A percentile compares a stretch with the other conserved stretches of the same genome.
Conservation (phyloP, 2,888 invertebrate genomes). For the Tolmerus cingulatus region DNA sequence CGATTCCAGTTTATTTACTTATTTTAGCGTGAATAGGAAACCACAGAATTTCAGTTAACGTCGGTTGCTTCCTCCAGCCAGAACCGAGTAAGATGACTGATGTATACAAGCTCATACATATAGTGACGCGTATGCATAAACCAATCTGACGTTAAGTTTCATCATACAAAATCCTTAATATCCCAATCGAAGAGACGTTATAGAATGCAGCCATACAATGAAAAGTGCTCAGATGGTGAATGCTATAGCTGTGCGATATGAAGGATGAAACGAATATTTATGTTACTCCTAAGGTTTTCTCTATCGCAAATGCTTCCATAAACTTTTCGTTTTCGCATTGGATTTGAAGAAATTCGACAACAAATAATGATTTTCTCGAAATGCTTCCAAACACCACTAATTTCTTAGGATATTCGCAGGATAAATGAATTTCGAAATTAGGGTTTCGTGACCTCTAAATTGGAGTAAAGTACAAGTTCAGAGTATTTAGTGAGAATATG, state of each 20-base stretch:
- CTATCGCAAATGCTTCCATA: background rate
- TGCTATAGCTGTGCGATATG: background rate
- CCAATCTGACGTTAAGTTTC: constrained; percentile 1
- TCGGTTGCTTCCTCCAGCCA: constrained; percentile 16
- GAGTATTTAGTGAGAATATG: constrained; percentile 5
- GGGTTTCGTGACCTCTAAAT: constrained; percentile 16
- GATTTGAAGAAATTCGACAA: constrained; percentile 3
- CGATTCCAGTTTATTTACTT: constrained; percentile 26
- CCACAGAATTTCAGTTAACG: constrained; percentile 24
- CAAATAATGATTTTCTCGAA: constrained; percentile 26
- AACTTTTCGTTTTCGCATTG: background rate
- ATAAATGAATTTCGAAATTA: constrained; percentile 19
- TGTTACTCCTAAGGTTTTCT: constrained; percentile 24
- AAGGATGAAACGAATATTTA: constrained; percentile 30
- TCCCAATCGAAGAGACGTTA: background rate
- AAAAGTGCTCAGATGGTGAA: background rate
- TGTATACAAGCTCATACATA: background rate
- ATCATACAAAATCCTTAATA: background rate
- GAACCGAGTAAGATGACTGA: background rate
- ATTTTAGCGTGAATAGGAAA: constrained; percentile 32
- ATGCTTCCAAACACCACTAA: background rate
- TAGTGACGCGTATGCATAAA: background rate
- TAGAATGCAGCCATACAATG: constrained; percentile 18
- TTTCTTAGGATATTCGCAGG: background rate
- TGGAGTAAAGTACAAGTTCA: background rate